phyloP scores from a whole-genome alignment of 1,140 invertebrate species.

The Antheraea mylitta region DNA sequence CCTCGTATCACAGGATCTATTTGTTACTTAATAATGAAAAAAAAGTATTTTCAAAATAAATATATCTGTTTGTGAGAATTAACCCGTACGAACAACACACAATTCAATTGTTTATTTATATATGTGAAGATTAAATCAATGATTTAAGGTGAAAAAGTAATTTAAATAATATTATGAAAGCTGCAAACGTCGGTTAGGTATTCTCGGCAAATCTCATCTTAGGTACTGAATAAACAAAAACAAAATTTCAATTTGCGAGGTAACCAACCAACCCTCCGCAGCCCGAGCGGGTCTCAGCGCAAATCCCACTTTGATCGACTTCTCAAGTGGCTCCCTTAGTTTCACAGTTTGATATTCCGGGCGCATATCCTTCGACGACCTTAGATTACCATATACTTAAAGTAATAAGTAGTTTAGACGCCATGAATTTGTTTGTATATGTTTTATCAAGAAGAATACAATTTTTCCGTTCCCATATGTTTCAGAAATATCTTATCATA shows the following conservation, averaged over 20 bases:
- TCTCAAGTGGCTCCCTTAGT: slow-evolving; percentile 55
- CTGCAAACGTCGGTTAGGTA: slow-evolving; percentile 7
- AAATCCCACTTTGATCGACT: slow-evolving; percentile 73
- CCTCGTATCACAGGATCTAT: no score
- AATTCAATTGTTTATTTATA: neutral
- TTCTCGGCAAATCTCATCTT: slow-evolving; percentile 37
- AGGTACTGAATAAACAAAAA: slow-evolving; percentile 60
- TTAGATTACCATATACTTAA: slow-evolving; percentile 25
- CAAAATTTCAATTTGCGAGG: slow-evolving; percentile 62
- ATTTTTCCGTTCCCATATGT: neutral
- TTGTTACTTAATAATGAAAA: no score
- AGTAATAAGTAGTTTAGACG: slow-evolving; percentile 14
- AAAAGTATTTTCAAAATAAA: no score
- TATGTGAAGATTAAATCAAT: neutral
- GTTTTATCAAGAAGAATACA: neutral
- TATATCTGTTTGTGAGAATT: no score
- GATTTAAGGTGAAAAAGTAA: neutral
- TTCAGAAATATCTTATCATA: no score
- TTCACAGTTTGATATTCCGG: slow-evolving; percentile 46
- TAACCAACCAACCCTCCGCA: slow-evolving; percentile 48
- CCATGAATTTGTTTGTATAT: neutral
- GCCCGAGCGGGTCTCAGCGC: slow-evolving; percentile 43
- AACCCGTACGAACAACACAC: no score
- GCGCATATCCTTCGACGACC: slow-evolving; percentile 33
- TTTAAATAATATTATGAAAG: neutral